A percentile compares a stretch with the other conserved stretches of the same genome.
These are phyloP conservation scores for Sphecodes monilicornis DNA, from an alignment of 2,888 invertebrate species.

Conservation along the genomic window DNA sequence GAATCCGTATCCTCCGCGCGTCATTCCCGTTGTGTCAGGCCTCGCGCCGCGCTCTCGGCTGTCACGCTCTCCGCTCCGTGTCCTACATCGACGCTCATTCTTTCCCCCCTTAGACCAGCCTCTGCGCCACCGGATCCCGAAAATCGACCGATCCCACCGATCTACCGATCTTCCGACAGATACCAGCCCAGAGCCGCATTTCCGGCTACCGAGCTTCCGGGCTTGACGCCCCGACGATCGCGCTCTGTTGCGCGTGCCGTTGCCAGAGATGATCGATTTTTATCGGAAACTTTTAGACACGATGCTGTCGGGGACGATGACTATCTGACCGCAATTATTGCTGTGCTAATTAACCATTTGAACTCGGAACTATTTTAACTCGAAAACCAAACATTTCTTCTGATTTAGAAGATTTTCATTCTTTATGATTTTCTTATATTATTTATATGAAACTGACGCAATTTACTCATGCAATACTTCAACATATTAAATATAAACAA, in stretches of 20 bases:
- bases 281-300: background rate
- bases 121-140: conserved; percentile 25
- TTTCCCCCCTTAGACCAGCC: conserved; percentile 1
- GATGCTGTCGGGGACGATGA: background rate
- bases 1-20: conserved; percentile 55
- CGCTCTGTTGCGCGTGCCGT: background rate
- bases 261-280: background rate
- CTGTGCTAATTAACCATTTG: background rate
- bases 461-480: too few species aligned
- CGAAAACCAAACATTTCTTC: too few species aligned
- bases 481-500: too few species aligned
- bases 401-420: too few species aligned
- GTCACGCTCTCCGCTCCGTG: conserved; percentile 44
- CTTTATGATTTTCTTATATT: too few species aligned
- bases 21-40: conserved; percentile 71
- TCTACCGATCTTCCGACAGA: conserved; percentile 11
- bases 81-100: conserved; percentile 60
- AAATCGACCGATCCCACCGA: conserved; percentile 44
- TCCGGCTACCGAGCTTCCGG: conserved; percentile 7
- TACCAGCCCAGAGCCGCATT: background rate
- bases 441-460: too few species aligned
- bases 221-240: background rate
- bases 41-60: conserved; percentile 41
- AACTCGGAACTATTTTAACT: too few species aligned
- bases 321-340: background rate